Evolutionary conservation across 2,888 invertebrate genomes (phyloP).

Genomic region (Lasioglossum marginatum): DNA sequence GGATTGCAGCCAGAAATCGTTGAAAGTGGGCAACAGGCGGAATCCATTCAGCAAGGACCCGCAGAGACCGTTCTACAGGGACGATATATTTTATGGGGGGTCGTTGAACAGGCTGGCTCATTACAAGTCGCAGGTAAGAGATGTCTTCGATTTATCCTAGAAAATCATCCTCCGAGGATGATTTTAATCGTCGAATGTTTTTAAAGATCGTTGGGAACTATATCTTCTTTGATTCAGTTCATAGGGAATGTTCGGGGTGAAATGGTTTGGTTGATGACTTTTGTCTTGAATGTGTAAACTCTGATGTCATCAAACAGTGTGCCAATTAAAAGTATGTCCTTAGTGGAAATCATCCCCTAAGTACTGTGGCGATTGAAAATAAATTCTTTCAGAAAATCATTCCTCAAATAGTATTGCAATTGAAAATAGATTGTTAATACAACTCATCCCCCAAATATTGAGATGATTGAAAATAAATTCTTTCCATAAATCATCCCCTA

Average conservation of each 20-base stretch:
- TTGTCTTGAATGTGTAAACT: background rate
- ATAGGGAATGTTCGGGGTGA: background rate
- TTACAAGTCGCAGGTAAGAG: slow-evolving; percentile 89
- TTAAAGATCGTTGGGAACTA: background rate
- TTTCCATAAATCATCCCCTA: background rate
- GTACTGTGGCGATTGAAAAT: background rate
- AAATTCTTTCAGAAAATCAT: background rate
- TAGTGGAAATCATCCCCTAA: too few relatives aligned
- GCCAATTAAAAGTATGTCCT: too few relatives aligned
- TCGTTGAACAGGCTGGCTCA: slow-evolving; percentile 94
- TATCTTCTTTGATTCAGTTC: background rate
- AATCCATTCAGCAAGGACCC: slow-evolving; percentile 84
- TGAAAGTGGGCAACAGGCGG: slow-evolving; percentile 76
- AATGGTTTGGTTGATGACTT: background rate
- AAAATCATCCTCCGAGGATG: background rate
- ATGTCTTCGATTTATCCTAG: too few relatives aligned
- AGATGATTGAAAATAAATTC: background rate
- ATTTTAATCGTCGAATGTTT: background rate
- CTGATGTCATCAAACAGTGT: too few relatives aligned
- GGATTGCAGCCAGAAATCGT: slow-evolving; percentile 80
- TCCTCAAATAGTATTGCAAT: background rate
- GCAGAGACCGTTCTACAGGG: slow-evolving; percentile 93
- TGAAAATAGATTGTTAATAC: background rate
- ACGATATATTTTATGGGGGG: slow-evolving; percentile 96
- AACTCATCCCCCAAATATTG: background rate